Conservation (phyloP, 2,888 invertebrate genomes). For the Melinaea marsaeus region DNA sequence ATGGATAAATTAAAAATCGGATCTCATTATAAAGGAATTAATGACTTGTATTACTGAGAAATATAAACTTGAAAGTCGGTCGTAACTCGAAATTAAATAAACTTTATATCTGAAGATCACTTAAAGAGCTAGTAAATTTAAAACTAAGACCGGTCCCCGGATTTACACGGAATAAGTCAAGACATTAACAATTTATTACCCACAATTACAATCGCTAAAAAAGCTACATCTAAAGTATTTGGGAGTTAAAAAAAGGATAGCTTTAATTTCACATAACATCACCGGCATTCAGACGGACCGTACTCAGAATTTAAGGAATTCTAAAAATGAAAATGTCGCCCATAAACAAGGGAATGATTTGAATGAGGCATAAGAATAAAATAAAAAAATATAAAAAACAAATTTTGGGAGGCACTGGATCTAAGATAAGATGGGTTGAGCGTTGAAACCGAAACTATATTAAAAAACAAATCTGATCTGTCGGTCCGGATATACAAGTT, state of each 20-base stretch:
- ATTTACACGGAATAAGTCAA: slow-evolving; percentile 45
- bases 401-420: slow-evolving; percentile 64
- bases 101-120: slow-evolving; percentile 52
- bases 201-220: slow-evolving; percentile 73
- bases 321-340: slow-evolving; percentile 75
- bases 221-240: slow-evolving; percentile 60
- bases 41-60: slow-evolving; percentile 60
- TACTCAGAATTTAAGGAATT: slow-evolving; percentile 54
- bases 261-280: slow-evolving; percentile 73
- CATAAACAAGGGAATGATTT: slow-evolving; percentile 76
- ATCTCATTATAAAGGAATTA: slow-evolving; percentile 59
- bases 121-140: slow-evolving; percentile 59
- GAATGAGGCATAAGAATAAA: slow-evolving; percentile 70
- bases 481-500: slow-evolving; percentile 70
- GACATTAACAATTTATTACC: slow-evolving; percentile 71
- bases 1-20: too few species aligned
- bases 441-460: slow-evolving; percentile 69
- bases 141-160: slow-evolving; percentile 47
- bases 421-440: slow-evolving; percentile 69
- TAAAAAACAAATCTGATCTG: slow-evolving; percentile 65
- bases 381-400: slow-evolving; percentile 64
- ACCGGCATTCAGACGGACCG: slow-evolving; percentile 57
- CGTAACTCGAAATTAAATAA: slow-evolving; percentile 52
- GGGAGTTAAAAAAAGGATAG: slow-evolving; percentile 66
- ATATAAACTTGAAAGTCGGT: slow-evolving; percentile 55